A percentile compares a stretch with the other conserved stretches of the same genome.
phyloP scores from a whole-genome alignment of 2,113 vertebrate species.

The Caracal caracal region DNA sequence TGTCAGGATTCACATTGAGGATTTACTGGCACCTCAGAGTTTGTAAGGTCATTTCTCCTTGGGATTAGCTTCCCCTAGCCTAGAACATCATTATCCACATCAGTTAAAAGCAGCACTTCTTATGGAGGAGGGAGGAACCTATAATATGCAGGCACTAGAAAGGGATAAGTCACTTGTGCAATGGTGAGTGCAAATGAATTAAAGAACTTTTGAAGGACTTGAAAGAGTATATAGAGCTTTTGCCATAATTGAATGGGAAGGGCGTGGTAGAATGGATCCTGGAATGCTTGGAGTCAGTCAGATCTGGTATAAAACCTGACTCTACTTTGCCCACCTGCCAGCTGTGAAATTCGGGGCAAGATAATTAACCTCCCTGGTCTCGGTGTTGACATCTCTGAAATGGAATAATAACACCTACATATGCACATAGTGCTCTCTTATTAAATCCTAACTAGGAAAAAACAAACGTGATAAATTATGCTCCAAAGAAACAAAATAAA shows the following conservation, averaged over 20 bases:
- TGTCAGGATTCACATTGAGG: neutral
- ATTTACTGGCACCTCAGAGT: neutral
- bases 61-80: neutral
- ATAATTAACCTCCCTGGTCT: neutral
- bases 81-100: neutral
- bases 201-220: neutral
- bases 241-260: neutral
- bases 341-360: neutral
- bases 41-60: neutral
- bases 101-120: neutral
- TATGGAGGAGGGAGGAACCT: neutral
- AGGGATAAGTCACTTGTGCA: neutral
- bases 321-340: neutral
- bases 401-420: neutral
- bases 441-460: constrained; percentile 31
- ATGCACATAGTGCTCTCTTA: neutral
- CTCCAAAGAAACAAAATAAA: neutral
- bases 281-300: neutral
- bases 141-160: neutral
- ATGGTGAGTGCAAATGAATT: neutral
- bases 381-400: neutral
- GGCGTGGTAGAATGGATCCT: neutral
- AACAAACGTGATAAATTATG: neutral
- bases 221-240: neutral
- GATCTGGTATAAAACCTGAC: neutral